Base-by-base conservation (phyloP, 2,797 vertebrate species). In the Pseudopleuronectes americanus region DNA sequence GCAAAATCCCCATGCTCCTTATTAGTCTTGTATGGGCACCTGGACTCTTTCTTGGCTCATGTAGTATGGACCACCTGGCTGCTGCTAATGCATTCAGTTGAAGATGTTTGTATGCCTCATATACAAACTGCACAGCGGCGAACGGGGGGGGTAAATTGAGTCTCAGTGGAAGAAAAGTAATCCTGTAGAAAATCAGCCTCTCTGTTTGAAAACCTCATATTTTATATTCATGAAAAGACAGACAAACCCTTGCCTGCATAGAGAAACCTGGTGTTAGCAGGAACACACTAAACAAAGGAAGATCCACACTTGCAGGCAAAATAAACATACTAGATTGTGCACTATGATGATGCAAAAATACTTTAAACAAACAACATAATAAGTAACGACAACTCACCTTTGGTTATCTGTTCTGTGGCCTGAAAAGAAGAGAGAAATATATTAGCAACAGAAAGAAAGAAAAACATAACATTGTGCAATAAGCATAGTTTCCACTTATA, bases 361-460 rank as follows among this genome's bases (percentile, higher is more conserved):
- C 2, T 64, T 17, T 1, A 26, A 19, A 67, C 10, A n/a, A 28
- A 59, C 16, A 63, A 69, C 41, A 68, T 36, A 1, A 78, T 64
- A 82, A 73, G 31, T n/a, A 81, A 47, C n/a, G 3, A 72, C 7
- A 66, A 93, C 95, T 96, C 92, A 99, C 98, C 97, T 99, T 99
- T 99, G 96, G 97, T 97, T 97, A 96, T 98, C 96, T 96, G 96
- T 96, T 99, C 97, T 96, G 97, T 96, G 95, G 94, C 96, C 98
- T 99, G 91, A 74, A 94, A 94, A 85, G 89, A 65, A 62, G 0
- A 60, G 2, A 19, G 19, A 60, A 31, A 62, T 1, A 23, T 4
- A 64, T 84, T n/a, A 84, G 49, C 2, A 52, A 56, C 4, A 75
- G 13, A 45, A 17, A 33, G 21, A 33, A 24, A 47, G 14, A 38